Conservation (phyloP, 2,113 vertebrate species). For the Lampris incognitus region DNA sequence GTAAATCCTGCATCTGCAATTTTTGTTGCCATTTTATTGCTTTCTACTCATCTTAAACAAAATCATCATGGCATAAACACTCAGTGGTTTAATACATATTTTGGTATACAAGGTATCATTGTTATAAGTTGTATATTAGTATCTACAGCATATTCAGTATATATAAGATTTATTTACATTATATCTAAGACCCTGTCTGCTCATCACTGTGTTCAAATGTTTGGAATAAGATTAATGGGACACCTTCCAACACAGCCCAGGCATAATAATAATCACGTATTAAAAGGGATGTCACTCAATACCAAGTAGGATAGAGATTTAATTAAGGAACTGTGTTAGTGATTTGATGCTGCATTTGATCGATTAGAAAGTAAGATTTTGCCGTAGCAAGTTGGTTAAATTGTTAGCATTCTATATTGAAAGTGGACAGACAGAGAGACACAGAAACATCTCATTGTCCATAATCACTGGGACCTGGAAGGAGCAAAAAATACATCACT, state of each 20-base stretch:
- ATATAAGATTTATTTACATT: background rate
- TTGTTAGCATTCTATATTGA: constrained; percentile 48
- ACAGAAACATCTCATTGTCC: constrained; percentile 40
- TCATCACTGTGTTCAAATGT: background rate
- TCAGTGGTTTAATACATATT: background rate
- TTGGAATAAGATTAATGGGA: background rate
- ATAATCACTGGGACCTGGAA: constrained; percentile 75
- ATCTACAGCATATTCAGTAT: background rate
- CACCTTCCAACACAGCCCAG: background rate
- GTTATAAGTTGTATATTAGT: background rate
- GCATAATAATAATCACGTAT: background rate
- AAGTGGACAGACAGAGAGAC: constrained; percentile 33
- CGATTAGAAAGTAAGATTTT: constrained; percentile 25
- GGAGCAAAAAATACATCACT: constrained; percentile 72
- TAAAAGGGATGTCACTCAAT: no score
- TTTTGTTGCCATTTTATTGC: background rate
- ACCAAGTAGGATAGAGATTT: no score
- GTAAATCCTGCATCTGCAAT: background rate
- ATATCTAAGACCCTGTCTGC: background rate
- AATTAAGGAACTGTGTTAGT: no score
- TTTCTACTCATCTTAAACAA: no score
- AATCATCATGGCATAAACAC: no score
- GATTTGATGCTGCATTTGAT: no score
- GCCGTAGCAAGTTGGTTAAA: constrained; percentile 43
- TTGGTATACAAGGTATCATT: background rate